Evolutionary conservation across 2,113 vertebrate genomes (phyloP).

Genomic region (Oophaga pumilio): DNA sequence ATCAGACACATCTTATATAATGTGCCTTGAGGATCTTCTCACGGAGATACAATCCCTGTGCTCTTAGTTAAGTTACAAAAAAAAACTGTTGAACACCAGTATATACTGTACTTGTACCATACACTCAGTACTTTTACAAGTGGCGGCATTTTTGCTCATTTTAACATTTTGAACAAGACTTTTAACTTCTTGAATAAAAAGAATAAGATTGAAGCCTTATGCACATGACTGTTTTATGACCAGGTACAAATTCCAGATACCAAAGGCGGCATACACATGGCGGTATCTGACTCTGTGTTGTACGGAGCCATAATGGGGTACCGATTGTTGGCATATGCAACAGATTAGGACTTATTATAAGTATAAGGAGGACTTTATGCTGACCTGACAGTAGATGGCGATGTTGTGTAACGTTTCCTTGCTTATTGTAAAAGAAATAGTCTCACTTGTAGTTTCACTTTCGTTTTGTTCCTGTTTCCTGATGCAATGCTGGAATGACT

Average conservation of each 20-base stretch:
- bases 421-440: too few relatives aligned
- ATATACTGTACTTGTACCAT: not conserved
- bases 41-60: constrained; percentile 19
- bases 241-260: not conserved
- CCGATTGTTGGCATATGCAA: too few relatives aligned
- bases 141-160: not conserved
- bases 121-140: not conserved
- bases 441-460: too few relatives aligned
- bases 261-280: not conserved
- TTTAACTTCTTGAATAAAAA: not conserved
- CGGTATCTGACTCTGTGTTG: not conserved
- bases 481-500: too few relatives aligned
- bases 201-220: not conserved
- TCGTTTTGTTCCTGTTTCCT: too few relatives aligned
- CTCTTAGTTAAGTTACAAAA: not conserved
- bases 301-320: not conserved
- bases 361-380: too few relatives aligned
- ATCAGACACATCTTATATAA: not conserved
- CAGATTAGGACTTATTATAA: too few relatives aligned
- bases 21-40: constrained; percentile 29
- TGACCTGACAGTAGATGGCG: too few relatives aligned
- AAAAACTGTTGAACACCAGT: not conserved
- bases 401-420: too few relatives aligned
- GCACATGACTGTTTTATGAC: not conserved
- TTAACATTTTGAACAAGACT: not conserved